Conservation (phyloP, 2,888 invertebrate species). For the Melitaea athalia region DNA sequence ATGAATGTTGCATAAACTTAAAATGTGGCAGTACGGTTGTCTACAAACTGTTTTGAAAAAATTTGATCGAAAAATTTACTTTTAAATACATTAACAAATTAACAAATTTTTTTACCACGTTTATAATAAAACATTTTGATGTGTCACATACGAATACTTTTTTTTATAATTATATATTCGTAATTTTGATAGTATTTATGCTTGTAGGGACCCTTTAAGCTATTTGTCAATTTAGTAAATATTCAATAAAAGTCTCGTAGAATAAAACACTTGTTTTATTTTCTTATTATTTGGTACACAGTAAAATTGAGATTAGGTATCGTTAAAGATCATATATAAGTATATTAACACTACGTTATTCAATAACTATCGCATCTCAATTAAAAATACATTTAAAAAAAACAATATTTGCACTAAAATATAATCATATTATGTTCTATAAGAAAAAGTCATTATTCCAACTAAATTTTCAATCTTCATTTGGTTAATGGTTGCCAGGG, state of each 20-base stretch:
- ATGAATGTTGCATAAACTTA: no score
- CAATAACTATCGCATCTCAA: slow-evolving; percentile 35
- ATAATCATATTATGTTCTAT: neutral
- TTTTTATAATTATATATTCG: slow-evolving; percentile 7
- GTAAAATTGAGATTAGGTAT: neutral
- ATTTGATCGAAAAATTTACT: neutral
- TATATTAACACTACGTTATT: neutral
- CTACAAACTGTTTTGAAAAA: neutral
- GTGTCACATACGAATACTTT: no score
- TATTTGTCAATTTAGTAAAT: slow-evolving; percentile 31
- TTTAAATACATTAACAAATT: no score
- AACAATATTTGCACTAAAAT: slow-evolving; percentile 28
- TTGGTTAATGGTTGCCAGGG: slow-evolving; percentile 83
- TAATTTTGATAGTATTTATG: slow-evolving; percentile 26
- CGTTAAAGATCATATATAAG: no score
- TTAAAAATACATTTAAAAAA: slow-evolving; percentile 43
- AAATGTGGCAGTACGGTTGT: no score
- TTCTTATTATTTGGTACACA: neutral
- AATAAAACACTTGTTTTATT: slow-evolving; percentile 11
- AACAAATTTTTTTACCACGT: no score
- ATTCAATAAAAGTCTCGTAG: slow-evolving; percentile 25
- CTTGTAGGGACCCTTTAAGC: slow-evolving; percentile 44
- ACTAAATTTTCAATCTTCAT: slow-evolving; percentile 27
- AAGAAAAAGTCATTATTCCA: neutral
- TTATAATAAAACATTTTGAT: no score